These are phyloP conservation scores for Gasteruption jaculator DNA, from an alignment of 2,888 invertebrate species.

Conservation along the genomic window DNA sequence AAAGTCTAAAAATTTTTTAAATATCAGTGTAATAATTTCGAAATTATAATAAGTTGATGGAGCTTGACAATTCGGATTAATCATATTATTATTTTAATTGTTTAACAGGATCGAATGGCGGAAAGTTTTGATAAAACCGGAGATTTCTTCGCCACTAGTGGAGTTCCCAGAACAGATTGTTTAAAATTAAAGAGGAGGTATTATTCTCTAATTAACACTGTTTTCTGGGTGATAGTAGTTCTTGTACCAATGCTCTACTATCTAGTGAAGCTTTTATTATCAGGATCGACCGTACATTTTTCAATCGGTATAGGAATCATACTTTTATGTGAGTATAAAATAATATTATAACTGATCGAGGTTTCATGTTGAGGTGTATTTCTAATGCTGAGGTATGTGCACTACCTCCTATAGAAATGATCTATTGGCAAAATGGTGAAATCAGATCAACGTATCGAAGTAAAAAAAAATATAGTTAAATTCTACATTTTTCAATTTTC, in stretches of 20 bases:
- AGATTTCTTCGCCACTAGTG: conserved; percentile 75
- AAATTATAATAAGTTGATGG: too few species aligned
- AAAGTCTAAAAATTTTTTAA: conserved; percentile 12
- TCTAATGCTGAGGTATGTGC: too few species aligned
- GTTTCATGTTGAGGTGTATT: too few species aligned
- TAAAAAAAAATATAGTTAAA: too few species aligned
- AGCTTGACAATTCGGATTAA: neutral
- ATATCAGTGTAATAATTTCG: too few species aligned
- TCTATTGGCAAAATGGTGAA: too few species aligned
- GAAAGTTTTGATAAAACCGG: conserved; percentile 73
- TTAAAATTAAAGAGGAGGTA: conserved; percentile 60
- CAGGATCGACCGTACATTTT: conserved; percentile 69
- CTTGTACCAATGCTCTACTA: conserved; percentile 71
- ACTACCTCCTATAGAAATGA: too few species aligned
- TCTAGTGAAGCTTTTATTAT: conserved; percentile 63
- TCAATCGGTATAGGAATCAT: conserved; percentile 68
- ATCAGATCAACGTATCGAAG: too few species aligned
- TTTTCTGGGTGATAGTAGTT: conserved; percentile 66
- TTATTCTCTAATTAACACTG: conserved; percentile 67
- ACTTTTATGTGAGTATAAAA: conserved; percentile 73
- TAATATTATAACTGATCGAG: too few species aligned
- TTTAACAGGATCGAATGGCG: conserved; percentile 63
- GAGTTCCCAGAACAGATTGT: conserved; percentile 61
- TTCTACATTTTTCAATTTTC: too few species aligned
- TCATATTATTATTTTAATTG: neutral